Evolutionary conservation across 2,797 vertebrate genomes (phyloP).

Genomic region (Pseudotriccus pelzelni): DNA sequence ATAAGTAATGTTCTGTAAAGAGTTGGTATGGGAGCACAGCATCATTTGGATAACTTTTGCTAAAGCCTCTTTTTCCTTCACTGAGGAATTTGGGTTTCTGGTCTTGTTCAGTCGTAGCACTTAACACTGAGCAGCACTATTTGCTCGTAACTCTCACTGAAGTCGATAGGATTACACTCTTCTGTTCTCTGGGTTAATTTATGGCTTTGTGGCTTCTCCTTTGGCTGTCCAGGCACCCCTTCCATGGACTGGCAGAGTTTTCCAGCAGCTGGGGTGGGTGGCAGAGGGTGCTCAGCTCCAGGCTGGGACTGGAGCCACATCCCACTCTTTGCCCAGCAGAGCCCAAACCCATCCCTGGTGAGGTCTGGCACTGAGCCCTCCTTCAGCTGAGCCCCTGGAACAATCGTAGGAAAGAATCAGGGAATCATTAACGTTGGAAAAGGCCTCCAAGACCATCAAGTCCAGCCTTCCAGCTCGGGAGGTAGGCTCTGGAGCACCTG

Average conservation of each 20-base stretch:
- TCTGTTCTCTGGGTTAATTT: not conserved
- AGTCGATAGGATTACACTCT: not conserved
- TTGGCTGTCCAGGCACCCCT: not conserved
- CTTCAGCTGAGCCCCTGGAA: not conserved
- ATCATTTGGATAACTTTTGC: not conserved
- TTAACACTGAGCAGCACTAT: not conserved
- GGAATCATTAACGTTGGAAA: not conserved
- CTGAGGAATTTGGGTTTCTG: not conserved
- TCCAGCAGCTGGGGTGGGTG: not conserved
- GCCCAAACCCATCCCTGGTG: not conserved
- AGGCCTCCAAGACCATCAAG: not conserved
- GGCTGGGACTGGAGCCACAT: not conserved
- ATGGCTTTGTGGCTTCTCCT: not conserved
- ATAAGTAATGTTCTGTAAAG: not conserved
- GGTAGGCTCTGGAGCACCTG: not conserved
- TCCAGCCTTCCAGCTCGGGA: not conserved
- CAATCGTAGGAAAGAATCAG: not conserved
- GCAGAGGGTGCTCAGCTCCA: accelerated
- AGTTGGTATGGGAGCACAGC: accelerated
- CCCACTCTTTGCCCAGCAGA: not conserved
- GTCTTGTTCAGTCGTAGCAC: not conserved
- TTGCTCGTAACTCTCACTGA: not conserved
- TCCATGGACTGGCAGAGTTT: not conserved
- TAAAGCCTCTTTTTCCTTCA: not conserved
- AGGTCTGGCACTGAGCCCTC: not conserved